Evolutionary conservation across 64 coral and sea anemone species (phyloP), one percentile per base, ranked within the genome.

Genomic region (Pocillopora verrucosa): DNA sequence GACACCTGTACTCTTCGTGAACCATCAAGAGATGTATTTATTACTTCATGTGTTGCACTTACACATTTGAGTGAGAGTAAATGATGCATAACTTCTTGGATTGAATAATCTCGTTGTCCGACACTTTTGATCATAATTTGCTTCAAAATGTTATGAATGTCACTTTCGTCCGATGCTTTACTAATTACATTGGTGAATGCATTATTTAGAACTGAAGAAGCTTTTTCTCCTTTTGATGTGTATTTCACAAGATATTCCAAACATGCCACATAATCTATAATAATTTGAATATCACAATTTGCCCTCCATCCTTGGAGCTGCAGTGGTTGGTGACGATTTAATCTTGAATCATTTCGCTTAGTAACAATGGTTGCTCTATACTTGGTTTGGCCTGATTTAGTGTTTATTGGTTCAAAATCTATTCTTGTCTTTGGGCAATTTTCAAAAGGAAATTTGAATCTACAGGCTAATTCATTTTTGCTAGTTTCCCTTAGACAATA

Each of bases 221-320:
- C 38, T 79, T 22, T 77, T n/a, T 89, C 87, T 16, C 10, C 25
- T 68, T 89, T 89, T n/a, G n/a, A n/a, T n/a, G n/a, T n/a, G n/a
- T n/a, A n/a, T n/a, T n/a, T n/a, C n/a, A n/a, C n/a, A n/a, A n/a
- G n/a, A n/a, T n/a, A n/a, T n/a, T n/a, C n/a, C n/a, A n/a, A n/a
- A n/a, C n/a, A n/a, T n/a, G n/a, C 34, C 76, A 88, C 62, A 38
- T 88, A 76, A 36, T 88, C 72, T 16, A 88, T 38, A 30, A 88
- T 17, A 76, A 88, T 88, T 62, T 88, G 86, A 26, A 89, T 78
- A 14, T 89, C 87, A 68, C 87, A 78, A 79, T 89, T 89, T 89
- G 62, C 87, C 56, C 87, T 78, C 86, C 87, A 89, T 16, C 87
- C 87, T 56, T 78, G 74, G 41, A 89, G 87, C 22, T 89, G 87